Percentiles rank a stretch among this genome's conserved stretches.
These are phyloP conservation scores for Crocodylus rhombifer DNA, from an alignment of 2,797 vertebrate genomes.

Conservation along the genomic window DNA sequence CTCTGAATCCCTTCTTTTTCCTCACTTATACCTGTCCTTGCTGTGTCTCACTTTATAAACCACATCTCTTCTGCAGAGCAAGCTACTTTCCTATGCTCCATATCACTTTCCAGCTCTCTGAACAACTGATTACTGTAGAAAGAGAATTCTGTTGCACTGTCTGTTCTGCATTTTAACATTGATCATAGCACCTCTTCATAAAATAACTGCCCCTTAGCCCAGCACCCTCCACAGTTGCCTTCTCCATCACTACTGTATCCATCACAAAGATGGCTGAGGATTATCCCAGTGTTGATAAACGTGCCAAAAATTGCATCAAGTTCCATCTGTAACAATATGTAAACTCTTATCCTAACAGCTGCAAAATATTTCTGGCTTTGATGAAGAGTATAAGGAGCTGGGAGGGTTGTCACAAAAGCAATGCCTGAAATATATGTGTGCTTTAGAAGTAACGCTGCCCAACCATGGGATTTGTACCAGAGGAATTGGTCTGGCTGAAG, in stretches of 20 bases:
- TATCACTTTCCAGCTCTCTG: neutral
- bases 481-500: slow-evolving; percentile 82
- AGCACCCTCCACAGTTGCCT: neutral
- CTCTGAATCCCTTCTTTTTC: neutral
- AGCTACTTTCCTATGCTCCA: neutral
- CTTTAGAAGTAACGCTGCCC: slow-evolving; percentile 84
- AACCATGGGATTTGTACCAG: slow-evolving; percentile 66
- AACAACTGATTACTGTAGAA: neutral
- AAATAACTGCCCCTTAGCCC: neutral
- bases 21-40: neutral
- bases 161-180: neutral
- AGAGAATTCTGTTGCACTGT: neutral
- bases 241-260: neutral
- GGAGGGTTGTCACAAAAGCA: neutral
- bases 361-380: slow-evolving; percentile 83
- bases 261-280: neutral
- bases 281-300: neutral
- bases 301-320: neutral
- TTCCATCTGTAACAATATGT: neutral
- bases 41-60: neutral
- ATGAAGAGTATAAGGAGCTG: slow-evolving; percentile 41
- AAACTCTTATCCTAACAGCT: slow-evolving; percentile 76
- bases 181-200: neutral
- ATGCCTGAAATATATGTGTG: slow-evolving; percentile 83
- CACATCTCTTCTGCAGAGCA: neutral